phyloP scores from a whole-genome alignment of 2,888 invertebrate genomes.

The Margaritifera margaritifera region DNA sequence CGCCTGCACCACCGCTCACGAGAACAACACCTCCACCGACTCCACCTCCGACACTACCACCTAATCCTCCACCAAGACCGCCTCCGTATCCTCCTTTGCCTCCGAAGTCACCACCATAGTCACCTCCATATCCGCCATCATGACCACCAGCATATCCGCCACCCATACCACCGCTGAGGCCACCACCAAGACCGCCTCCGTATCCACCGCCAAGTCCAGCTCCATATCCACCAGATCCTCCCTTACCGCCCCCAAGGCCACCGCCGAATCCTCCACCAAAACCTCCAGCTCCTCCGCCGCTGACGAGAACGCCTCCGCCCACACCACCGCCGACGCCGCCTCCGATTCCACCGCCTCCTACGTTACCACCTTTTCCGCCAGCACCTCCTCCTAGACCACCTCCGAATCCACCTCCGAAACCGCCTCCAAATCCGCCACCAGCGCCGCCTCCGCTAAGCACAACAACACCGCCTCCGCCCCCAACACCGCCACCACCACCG shows the following conservation, averaged over 20 bases:
- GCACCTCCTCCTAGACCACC: neutral
- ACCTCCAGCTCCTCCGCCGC: neutral
- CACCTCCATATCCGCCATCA: neutral
- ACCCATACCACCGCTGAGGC: neutral
- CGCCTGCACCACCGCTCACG: neutral
- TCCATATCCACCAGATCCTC: too few species aligned
- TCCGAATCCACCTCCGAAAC: conserved; percentile 1
- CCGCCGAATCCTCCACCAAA: neutral
- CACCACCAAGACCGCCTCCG: neutral
- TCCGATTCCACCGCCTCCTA: neutral
- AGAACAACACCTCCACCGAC: neutral
- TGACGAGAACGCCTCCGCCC: neutral
- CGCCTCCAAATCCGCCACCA: conserved; percentile 6
- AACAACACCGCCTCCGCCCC: conserved; percentile 2
- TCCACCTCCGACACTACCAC: neutral
- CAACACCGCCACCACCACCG: conserved; percentile 6
- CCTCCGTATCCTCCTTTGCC: too few species aligned
- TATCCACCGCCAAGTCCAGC: neutral
- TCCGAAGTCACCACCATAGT: neutral
- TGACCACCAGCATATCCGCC: neutral
- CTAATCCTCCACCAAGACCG: too few species aligned
- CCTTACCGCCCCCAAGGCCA: neutral
- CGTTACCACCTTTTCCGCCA: neutral
- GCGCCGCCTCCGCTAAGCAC: conserved; percentile 5
- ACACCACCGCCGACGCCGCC: neutral